Evolutionary conservation across 1,140 invertebrate species (phyloP).

Genomic region (Leptinotarsa texana): DNA sequence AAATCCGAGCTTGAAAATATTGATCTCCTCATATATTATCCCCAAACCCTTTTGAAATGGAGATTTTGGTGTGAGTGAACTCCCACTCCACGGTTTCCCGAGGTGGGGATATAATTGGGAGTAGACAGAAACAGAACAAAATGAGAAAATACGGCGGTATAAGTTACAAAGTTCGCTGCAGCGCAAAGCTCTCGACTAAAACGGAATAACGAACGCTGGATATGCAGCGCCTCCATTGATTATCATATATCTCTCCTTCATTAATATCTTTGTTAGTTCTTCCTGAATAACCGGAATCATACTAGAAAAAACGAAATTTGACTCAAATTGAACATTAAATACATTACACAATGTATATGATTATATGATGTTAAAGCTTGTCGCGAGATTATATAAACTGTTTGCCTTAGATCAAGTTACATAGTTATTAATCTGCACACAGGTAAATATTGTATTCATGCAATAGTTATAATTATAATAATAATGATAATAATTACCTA

Average conservation of each 20-base stretch:
- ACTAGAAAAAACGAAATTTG: too few species aligned
- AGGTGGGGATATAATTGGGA: constrained; percentile 43
- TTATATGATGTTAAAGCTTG: too few species aligned
- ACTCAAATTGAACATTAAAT: too few species aligned
- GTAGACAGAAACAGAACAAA: constrained; percentile 47
- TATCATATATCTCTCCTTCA: not conserved
- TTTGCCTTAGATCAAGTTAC: too few species aligned
- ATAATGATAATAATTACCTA: too few species aligned
- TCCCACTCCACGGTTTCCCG: constrained; percentile 34
- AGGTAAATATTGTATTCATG: too few species aligned
- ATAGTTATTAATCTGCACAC: too few species aligned
- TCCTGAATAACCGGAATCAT: too few species aligned
- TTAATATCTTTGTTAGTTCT: too few species aligned
- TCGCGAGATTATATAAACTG: too few species aligned
- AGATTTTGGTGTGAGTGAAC: constrained; percentile 41
- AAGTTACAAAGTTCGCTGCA: constrained; percentile 20
- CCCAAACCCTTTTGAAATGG: constrained; percentile 46
- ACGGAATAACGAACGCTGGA: constrained; percentile 15
- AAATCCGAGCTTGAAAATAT: constrained; percentile 35
- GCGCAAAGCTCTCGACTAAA: constrained; percentile 11
- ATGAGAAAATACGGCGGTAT: constrained; percentile 38
- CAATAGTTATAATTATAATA: too few species aligned
- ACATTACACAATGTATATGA: too few species aligned
- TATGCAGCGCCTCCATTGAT: constrained; percentile 17
- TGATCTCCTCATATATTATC: constrained; percentile 41